Conservation (phyloP, 2,797 vertebrate species). For the Mormyrops boulengeri region DNA sequence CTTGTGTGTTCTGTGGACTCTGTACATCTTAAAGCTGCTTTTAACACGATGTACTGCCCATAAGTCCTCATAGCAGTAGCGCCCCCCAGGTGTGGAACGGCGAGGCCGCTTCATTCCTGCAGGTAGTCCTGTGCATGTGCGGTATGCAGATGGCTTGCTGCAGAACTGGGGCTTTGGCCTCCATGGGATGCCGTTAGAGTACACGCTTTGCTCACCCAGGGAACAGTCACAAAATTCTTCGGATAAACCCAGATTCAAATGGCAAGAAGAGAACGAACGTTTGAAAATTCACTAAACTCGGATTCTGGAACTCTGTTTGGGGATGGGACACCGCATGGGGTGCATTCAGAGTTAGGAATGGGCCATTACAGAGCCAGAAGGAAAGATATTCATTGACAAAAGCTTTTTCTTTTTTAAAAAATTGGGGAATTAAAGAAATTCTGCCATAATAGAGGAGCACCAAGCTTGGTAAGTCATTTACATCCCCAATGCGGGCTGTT, state of each 20-base stretch:
- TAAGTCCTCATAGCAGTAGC: background rate
- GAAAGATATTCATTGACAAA: background rate
- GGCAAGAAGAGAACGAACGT: slow-evolving; percentile 51
- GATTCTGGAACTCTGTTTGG: slow-evolving; percentile 38
- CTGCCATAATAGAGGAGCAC: background rate
- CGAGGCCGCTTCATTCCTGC: background rate
- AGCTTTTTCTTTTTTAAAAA: background rate
- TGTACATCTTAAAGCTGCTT: background rate
- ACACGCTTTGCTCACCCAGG: background rate
- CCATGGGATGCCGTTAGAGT: background rate
- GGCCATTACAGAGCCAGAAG: background rate
- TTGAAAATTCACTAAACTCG: slow-evolving; percentile 61
- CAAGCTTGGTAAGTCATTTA: slow-evolving; percentile 6
- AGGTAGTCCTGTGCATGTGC: background rate
- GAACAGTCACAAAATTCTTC: slow-evolving; percentile 58
- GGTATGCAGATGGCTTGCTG: background rate
- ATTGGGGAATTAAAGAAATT: background rate
- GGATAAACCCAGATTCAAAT: slow-evolving; percentile 61
- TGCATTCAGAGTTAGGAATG: background rate
- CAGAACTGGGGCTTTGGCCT: background rate
- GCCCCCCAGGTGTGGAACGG: too few relatives aligned
- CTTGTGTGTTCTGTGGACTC: background rate
- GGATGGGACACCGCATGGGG: slow-evolving; percentile 52
- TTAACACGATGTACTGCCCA: background rate
- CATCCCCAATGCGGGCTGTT: slow-evolving; percentile 40